A percentile compares a stretch with the other conserved stretches of the same genome.
Conservation (phyloP, 2,888 invertebrate genomes). For the Drosophila lacicola region DNA sequence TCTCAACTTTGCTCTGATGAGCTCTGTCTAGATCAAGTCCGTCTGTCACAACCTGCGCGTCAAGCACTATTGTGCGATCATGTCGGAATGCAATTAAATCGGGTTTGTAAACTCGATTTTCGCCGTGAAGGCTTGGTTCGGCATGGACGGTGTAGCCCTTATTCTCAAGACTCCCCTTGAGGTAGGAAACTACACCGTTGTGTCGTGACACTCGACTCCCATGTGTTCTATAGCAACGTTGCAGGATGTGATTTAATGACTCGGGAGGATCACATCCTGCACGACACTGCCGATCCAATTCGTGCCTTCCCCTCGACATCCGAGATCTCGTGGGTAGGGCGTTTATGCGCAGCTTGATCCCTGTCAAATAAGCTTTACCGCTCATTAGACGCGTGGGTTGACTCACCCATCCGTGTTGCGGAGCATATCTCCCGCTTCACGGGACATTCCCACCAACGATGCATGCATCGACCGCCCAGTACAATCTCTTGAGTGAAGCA, state of each 20-base stretch:
- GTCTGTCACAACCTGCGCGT: background rate
- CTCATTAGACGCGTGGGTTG: constrained; percentile 8
- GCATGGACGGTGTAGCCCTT: background rate
- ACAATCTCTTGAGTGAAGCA: too few species aligned
- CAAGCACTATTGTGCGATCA: background rate
- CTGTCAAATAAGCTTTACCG: constrained; percentile 8
- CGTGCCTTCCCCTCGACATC: too few species aligned
- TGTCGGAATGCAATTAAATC: background rate
- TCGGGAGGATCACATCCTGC: background rate
- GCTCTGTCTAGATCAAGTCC: background rate
- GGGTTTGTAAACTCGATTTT: background rate
- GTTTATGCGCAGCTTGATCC: constrained; percentile 13
- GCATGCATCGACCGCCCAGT: too few species aligned
- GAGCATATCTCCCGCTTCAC: background rate
- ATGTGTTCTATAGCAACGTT: background rate
- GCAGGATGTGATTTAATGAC: background rate
- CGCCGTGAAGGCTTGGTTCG: background rate
- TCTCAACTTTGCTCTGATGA: too few species aligned
- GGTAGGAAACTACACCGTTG: background rate
- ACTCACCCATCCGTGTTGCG: background rate
- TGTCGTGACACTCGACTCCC: background rate
- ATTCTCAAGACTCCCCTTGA: background rate
- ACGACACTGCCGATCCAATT: too few species aligned
- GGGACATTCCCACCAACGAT: background rate
- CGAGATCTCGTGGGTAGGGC: constrained; percentile 6